Percentiles rank a stretch among this genome's conserved stretches.
phyloP scores from a whole-genome alignment of 2,888 invertebrate species.

The Rhaphigaster nebulosa region DNA sequence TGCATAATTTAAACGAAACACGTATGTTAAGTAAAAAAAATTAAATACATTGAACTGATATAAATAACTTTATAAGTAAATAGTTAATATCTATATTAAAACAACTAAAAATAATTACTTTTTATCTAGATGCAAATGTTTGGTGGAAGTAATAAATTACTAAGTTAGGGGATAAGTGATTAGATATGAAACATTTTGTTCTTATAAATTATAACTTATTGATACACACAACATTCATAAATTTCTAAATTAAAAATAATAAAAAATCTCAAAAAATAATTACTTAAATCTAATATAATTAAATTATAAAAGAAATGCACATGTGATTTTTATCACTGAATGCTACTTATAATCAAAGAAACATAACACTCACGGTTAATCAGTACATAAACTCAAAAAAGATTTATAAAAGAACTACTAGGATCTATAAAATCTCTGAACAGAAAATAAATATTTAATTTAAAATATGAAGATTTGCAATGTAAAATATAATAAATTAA shows the following conservation, averaged over 20 bases:
- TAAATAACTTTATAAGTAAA: neutral
- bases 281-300: neutral
- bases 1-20: constrained; percentile 39
- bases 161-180: neutral
- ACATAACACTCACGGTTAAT: constrained; percentile 9
- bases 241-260: neutral
- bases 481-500: neutral
- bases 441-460: neutral
- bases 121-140: neutral
- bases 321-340: neutral
- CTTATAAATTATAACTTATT: neutral
- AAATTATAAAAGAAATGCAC: constrained; percentile 11
- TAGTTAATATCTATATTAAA: neutral
- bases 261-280: constrained; percentile 1
- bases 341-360: neutral
- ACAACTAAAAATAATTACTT: neutral
- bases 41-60: neutral
- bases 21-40: constrained; percentile 28
- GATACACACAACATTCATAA: constrained; percentile 24
- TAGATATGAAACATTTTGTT: neutral
- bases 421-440: neutral
- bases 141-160: neutral
- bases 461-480: neutral
- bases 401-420: neutral
- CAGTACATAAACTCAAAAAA: neutral